A percentile compares a stretch with the other conserved stretches of the same genome.
Conservation (phyloP, 2,113 vertebrate genomes). For the Lipotes vexillifer region DNA sequence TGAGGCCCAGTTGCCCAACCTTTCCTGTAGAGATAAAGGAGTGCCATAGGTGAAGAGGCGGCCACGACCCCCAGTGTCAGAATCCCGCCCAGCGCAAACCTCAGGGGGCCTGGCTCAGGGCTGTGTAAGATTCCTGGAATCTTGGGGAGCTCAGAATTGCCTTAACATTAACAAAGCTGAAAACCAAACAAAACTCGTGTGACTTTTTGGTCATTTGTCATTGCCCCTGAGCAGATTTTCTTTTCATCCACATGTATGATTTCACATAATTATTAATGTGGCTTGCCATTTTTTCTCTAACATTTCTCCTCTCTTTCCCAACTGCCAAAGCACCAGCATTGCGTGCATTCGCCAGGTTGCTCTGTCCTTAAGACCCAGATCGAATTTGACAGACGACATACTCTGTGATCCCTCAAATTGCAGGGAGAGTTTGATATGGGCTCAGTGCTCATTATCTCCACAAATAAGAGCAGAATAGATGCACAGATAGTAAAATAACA, state of each 20-base stretch:
- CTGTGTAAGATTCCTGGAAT: not conserved
- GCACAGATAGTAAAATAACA: not conserved
- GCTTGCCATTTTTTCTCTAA: not conserved
- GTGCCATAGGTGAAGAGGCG: accelerated
- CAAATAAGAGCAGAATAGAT: not conserved
- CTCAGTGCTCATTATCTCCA: not conserved
- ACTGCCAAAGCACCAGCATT: accelerated
- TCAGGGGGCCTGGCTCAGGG: not conserved
- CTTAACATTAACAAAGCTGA: not conserved
- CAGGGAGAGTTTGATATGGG: not conserved
- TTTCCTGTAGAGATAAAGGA: not conserved
- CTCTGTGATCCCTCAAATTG: not conserved
- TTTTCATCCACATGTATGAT: not conserved
- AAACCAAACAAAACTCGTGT: not conserved
- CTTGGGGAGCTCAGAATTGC: not conserved
- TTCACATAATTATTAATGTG: not conserved
- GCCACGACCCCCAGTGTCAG: not conserved
- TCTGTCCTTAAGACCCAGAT: not conserved
- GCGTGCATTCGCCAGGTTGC: not conserved
- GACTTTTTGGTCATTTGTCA: not conserved
- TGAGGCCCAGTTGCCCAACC: not conserved
- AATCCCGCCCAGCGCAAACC: accelerated
- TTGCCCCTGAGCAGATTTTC: not conserved
- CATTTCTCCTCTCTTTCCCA: not conserved
- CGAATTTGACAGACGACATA: not conserved